Conservation (phyloP, 1,140 invertebrate species). For the Ceratosolen fusciceps region DNA sequence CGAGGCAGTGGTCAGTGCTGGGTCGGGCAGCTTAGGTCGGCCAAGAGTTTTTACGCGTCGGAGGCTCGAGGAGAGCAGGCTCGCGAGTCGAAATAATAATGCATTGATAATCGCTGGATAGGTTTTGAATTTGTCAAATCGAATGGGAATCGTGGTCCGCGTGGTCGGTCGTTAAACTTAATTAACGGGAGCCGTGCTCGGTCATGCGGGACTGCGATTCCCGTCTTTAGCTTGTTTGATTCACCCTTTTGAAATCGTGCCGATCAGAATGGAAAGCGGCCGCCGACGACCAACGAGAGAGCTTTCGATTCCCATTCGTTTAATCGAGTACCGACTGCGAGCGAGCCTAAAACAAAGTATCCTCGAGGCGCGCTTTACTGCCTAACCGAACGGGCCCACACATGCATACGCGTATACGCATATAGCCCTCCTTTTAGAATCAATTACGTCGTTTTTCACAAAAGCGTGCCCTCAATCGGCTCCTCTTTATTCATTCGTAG, state of each 20-base stretch:
- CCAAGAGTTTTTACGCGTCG: not conserved
- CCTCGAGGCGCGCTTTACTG: too few relatives aligned
- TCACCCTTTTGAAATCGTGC: not conserved
- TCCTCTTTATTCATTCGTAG: not conserved
- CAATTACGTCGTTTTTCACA: not conserved
- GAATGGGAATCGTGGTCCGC: conserved; percentile 6
- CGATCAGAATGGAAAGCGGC: not conserved
- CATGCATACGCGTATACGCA: too few relatives aligned
- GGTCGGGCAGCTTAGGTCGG: not conserved
- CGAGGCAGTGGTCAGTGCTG: too few relatives aligned
- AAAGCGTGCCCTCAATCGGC: not conserved
- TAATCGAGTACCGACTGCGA: not conserved
- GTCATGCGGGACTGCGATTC: not conserved
- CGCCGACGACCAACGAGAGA: not conserved
- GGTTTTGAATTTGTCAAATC: conserved; percentile 29
- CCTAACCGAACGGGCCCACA: too few relatives aligned
- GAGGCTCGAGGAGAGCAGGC: conserved; percentile 15
- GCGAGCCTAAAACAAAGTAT: too few relatives aligned
- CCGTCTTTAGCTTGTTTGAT: not conserved
- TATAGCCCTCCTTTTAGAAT: not conserved
- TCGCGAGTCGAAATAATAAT: conserved; percentile 11
- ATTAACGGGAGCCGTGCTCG: conserved; percentile 51
- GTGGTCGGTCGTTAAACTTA: conserved; percentile 54
- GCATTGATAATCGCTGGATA: not conserved
- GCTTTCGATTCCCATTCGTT: not conserved